Conservation (phyloP, 2,113 vertebrate genomes). For the Proteles cristata region DNA sequence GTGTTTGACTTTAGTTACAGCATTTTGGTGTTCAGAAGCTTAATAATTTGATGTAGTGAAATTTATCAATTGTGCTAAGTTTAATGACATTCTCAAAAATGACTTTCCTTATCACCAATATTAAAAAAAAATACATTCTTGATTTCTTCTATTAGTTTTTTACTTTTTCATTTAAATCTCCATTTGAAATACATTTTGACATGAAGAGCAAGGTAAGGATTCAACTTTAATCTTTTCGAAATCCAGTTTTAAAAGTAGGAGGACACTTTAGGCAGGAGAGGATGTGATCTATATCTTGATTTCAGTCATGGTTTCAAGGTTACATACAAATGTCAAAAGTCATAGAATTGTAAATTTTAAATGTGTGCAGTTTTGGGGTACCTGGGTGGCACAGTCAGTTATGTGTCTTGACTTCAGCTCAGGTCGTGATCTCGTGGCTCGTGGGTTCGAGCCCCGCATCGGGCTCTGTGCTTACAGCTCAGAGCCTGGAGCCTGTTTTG, state of each 20-base stretch:
- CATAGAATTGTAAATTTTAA: neutral
- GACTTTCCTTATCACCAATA: neutral
- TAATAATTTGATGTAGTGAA: neutral
- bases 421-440: too few species aligned
- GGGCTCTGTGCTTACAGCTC: too few species aligned
- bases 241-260: neutral
- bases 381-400: too few species aligned
- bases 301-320: neutral
- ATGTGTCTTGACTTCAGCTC: too few species aligned
- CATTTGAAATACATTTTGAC: neutral
- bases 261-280: neutral
- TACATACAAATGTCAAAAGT: neutral
- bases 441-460: too few species aligned
- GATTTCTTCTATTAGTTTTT: neutral
- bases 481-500: too few species aligned
- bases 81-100: conserved; percentile 11
- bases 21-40: conserved; percentile 34
- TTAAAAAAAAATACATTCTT: conserved; percentile 23
- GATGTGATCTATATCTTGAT: neutral
- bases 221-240: neutral
- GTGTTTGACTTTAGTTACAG: neutral
- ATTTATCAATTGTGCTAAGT: neutral
- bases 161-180: neutral
- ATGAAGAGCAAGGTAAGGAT: neutral
- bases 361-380: neutral